Percentiles rank a stretch among this genome's conserved stretches.
Evolutionary conservation across 2,888 invertebrate genomes (phyloP).

Genomic region (Drosophila fulvimacula): DNA sequence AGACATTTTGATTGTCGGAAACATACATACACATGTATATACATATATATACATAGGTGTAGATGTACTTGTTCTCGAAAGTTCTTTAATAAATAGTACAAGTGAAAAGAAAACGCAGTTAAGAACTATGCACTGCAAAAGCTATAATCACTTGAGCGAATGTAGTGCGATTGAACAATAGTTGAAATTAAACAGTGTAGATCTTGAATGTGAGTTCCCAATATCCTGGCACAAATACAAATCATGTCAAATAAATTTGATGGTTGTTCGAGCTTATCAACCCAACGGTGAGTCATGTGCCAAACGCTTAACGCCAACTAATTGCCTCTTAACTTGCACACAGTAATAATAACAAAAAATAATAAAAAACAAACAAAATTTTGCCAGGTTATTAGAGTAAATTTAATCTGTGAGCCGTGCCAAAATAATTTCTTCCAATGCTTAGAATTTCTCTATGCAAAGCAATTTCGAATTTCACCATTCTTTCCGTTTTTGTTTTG

Average conservation of each 20-base stretch:
- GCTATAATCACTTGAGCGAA: neutral
- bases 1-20: neutral
- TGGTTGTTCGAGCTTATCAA: constrained; percentile 53
- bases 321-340: constrained; percentile 19
- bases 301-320: constrained; percentile 17
- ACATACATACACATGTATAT: neutral
- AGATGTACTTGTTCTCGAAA: constrained; percentile 23
- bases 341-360: constrained; percentile 14
- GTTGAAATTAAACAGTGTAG: constrained; percentile 16
- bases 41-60: neutral
- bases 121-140: constrained; percentile 6
- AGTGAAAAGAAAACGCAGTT: constrained; percentile 6
- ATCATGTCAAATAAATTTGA: constrained; percentile 30
- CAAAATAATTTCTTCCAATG: neutral
- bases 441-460: constrained; percentile 9
- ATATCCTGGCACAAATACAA: constrained; percentile 18
- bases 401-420: neutral
- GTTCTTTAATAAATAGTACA: constrained; percentile 17
- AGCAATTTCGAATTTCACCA: constrained; percentile 67
- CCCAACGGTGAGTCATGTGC: constrained; percentile 66
- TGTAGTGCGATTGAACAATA: neutral
- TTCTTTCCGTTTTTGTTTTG: constrained; percentile 49
- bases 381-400: neutral
- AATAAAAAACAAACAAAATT: neutral
- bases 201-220: constrained; percentile 5